Evolutionary conservation across 2,888 invertebrate species (phyloP), one percentile per base, ranked within the genome.

Genomic region (Anorthoa munda): DNA sequence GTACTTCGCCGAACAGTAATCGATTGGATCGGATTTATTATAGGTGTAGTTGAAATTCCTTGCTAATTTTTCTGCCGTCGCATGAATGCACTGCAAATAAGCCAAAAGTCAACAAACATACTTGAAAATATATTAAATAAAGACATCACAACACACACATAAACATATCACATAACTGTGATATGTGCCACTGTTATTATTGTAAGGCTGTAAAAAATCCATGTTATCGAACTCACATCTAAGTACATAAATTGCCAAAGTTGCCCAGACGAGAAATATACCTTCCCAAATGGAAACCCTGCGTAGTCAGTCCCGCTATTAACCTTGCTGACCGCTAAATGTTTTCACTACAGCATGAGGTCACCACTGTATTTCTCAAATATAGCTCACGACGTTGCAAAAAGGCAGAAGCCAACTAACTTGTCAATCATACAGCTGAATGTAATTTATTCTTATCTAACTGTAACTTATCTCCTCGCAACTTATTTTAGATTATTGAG

Each of bases 1-100:
- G 92, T 97, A 98, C 93, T 99, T 99, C 39, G 99, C 98, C 69
- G 98, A 99, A 89, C 97, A 98, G 90, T 99, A 99, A 46, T 96
- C 91, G 77, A 97, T 97, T 39, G 94, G 13, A 88, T 89, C 88
- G 92, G 77, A 81, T 97, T 96, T 87, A 95, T 86, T 68, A 78
- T 79, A 71, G 2, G 90, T 87, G 76, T 93, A 92, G 66, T 97
- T 96, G 87, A 97, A 98, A 53, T 96, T 94, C 87, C 97, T 97
- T 2, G 98, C 97, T 51, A 97, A 94, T 17, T 95, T 91, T 94
- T 99, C 98, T 0, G 98, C 98, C 72, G 97, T 97, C 82, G 97
- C 97, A 88, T 98, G 97, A 81, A 99, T 98, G 88, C 98, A 98
- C 97, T 75, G 26, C 21, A 75, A 79, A 75, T 21, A 60, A 59